phyloP scores from a whole-genome alignment of 2,888 invertebrate species.

The Papilio elwesi region DNA sequence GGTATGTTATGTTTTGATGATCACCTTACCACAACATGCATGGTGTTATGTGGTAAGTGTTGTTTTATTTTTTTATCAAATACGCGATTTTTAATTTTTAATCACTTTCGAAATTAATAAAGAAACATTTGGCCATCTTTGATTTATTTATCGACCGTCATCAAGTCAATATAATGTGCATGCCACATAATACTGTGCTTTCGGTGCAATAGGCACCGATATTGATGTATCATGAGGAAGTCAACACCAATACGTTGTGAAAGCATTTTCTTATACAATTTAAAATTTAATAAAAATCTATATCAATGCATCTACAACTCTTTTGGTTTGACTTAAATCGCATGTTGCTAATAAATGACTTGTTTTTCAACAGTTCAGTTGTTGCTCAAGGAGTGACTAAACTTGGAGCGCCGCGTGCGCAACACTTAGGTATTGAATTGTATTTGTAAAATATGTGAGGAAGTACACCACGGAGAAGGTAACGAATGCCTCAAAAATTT shows the following conservation, averaged over 20 bases:
- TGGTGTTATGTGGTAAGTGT: slow-evolving; percentile 80
- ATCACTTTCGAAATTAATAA: slow-evolving; percentile 25
- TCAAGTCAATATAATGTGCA: slow-evolving; percentile 60
- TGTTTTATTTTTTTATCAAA: slow-evolving; percentile 43
- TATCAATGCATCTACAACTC: slow-evolving; percentile 66
- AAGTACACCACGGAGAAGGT: slow-evolving; percentile 80
- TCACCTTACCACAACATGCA: slow-evolving; percentile 60
- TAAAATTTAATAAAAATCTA: slow-evolving; percentile 6
- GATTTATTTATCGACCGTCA: slow-evolving; percentile 37
- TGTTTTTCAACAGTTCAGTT: slow-evolving; percentile 84
- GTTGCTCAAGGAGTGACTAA: slow-evolving; percentile 83
- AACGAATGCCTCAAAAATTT: slow-evolving; percentile 79
- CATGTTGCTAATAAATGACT: slow-evolving; percentile 84
- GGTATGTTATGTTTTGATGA: neutral
- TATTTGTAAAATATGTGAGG: slow-evolving; percentile 82
- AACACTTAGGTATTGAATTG: slow-evolving; percentile 83
- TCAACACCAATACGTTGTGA: slow-evolving; percentile 73
- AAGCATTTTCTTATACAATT: slow-evolving; percentile 56
- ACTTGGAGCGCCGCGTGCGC: slow-evolving; percentile 83
- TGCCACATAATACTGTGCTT: slow-evolving; percentile 82
- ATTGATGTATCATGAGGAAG: slow-evolving; percentile 72
- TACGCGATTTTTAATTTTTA: slow-evolving; percentile 23
- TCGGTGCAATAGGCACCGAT: slow-evolving; percentile 66
- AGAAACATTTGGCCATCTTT: slow-evolving; percentile 42
- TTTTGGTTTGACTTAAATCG: slow-evolving; percentile 78